phyloP scores from a whole-genome alignment of 1,140 invertebrate genomes.

The Pentalonia nigronervosa region DNA sequence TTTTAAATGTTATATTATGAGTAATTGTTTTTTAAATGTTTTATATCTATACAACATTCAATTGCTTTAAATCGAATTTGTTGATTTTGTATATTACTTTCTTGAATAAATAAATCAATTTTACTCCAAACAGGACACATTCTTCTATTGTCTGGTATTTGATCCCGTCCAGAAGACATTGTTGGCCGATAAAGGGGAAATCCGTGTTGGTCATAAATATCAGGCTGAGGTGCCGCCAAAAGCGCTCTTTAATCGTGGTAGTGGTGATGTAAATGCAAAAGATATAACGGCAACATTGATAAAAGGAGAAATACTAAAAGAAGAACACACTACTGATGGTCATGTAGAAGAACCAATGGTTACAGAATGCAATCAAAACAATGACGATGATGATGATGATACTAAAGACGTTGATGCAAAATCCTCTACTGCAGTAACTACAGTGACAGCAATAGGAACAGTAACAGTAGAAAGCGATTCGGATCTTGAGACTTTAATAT shows the following conservation, averaged over 20 bases:
- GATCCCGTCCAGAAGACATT: slow-evolving; percentile 98
- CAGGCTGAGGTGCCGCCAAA: slow-evolving; percentile 88
- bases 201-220: slow-evolving; percentile 91
- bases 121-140: slow-evolving; percentile 82
- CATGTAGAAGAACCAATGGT: not conserved
- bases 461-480: slow-evolving; percentile 65
- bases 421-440: not conserved
- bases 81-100: not conserved
- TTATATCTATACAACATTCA: too few species aligned
- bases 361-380: not conserved
- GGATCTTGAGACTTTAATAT: slow-evolving; percentile 89
- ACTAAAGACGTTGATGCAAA: not conserved
- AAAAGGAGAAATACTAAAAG: slow-evolving; percentile 43
- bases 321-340: not conserved
- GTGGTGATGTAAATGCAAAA: not conserved
- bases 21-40: too few species aligned
- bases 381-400: not conserved
- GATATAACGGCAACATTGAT: not conserved
- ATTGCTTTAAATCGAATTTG: not conserved
- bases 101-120: not conserved
- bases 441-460: not conserved
- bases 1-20: too few species aligned
- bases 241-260: slow-evolving; percentile 65
- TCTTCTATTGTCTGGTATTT: slow-evolving; percentile 99
- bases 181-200: slow-evolving; percentile 97